Conservation (phyloP, 2,888 invertebrate species). For the Laspeyria flexula region DNA sequence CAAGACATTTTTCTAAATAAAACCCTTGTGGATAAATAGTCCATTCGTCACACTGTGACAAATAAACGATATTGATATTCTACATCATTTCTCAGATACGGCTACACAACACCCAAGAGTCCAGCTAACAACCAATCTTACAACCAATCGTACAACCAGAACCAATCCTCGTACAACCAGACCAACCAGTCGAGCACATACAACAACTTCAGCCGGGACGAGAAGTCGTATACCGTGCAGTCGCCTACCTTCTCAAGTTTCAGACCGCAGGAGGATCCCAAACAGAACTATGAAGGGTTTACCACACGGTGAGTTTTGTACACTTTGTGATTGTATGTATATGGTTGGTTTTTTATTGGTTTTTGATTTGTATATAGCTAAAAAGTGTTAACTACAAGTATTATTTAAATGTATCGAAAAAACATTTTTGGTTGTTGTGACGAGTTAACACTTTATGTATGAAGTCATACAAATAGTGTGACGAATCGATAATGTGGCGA, state of each 20-base stretch:
- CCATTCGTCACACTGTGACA: no score
- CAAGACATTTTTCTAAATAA: no score
- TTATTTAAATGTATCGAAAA: no score
- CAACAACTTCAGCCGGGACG: constrained; percentile 45
- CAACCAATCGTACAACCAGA: constrained; percentile 9
- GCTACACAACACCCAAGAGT: constrained; percentile 33
- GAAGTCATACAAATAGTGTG: no score
- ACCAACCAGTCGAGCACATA: constrained; percentile 47
- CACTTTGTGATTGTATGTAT: background rate
- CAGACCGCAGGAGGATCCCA: constrained; percentile 73
- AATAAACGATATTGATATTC: no score
- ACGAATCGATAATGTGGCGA: no score
- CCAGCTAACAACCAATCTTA: constrained; percentile 15
- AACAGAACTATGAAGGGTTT: constrained; percentile 88
- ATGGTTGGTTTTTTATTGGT: background rate
- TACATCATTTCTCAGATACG: constrained; percentile 14
- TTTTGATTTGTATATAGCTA: background rate
- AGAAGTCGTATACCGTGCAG: constrained; percentile 65
- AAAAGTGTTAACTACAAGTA: no score
- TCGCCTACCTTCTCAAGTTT: constrained; percentile 79
- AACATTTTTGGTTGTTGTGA: no score
- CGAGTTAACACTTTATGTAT: no score
- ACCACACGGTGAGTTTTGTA: constrained; percentile 87
- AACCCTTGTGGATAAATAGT: no score
- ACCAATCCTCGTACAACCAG: constrained; percentile 17